These are phyloP conservation scores for Murina feae DNA, from an alignment of 2,113 vertebrate genomes.

Conservation along the genomic window DNA sequence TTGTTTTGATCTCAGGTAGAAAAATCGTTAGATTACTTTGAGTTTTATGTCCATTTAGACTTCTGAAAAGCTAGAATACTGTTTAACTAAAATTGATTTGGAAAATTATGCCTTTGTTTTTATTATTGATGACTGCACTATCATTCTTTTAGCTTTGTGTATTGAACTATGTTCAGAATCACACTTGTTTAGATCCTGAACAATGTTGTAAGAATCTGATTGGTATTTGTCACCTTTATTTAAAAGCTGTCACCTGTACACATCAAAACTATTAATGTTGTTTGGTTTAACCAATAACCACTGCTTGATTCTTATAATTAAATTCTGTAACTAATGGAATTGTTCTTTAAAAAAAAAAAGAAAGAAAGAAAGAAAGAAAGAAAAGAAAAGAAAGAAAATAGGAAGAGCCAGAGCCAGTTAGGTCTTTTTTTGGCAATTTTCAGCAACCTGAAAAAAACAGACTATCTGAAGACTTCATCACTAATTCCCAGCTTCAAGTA, in stretches of 20 bases:
- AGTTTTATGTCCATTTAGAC: constrained; percentile 43
- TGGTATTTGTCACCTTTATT: constrained; percentile 42
- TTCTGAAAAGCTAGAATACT: constrained; percentile 48
- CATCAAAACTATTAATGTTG: constrained; percentile 11
- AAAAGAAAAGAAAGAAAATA: too few relatives aligned
- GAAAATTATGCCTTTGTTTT: constrained; percentile 51
- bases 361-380: too few relatives aligned
- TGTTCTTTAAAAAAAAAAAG: constrained; percentile 54
- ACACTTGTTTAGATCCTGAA: constrained; percentile 22
- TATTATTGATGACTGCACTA: constrained; percentile 43
- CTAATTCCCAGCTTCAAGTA: not conserved
- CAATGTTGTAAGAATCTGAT: constrained; percentile 26
- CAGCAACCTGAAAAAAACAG: not conserved
- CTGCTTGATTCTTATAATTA: constrained; percentile 56
- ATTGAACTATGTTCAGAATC: constrained; percentile 25
- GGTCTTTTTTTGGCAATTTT: not conserved
- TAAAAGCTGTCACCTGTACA: constrained; percentile 39
- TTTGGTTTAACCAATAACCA: constrained; percentile 33
- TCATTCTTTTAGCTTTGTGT: constrained; percentile 10
- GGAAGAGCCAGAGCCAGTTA: not conserved
- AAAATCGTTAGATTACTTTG: constrained; percentile 40
- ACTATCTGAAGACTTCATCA: not conserved
- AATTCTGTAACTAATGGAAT: constrained; percentile 53
- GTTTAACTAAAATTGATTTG: constrained; percentile 55
- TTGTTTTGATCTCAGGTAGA: constrained; percentile 67